Evolutionary conservation across 2,113 vertebrate genomes (phyloP).

Genomic region (Tragelaphus strepsiceros): DNA sequence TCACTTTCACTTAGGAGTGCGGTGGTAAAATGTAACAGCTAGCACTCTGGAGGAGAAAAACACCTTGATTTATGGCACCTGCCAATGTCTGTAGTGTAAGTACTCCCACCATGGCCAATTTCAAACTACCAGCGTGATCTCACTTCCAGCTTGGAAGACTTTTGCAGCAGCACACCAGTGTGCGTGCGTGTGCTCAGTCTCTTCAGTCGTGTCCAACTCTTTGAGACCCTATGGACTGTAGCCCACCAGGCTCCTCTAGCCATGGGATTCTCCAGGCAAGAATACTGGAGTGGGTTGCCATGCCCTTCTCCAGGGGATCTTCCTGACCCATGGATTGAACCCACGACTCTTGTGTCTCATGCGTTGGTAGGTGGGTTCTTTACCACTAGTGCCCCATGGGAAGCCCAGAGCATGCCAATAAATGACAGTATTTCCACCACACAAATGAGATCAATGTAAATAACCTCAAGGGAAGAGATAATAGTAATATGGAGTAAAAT

Average conservation of each 20-base stretch:
- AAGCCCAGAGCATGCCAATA: background rate
- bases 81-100: background rate
- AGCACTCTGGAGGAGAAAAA: background rate
- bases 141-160: background rate
- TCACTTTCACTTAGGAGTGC: background rate
- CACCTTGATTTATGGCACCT: background rate
- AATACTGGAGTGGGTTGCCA: background rate
- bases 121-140: background rate
- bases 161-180: background rate
- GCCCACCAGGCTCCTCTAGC: background rate
- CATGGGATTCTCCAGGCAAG: background rate
- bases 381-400: background rate
- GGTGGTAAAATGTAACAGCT: background rate
- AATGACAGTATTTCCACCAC: background rate
- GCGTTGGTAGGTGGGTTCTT: background rate
- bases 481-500: background rate
- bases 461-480: background rate
- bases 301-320: background rate
- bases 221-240: background rate
- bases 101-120: background rate
- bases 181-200: background rate
- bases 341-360: background rate
- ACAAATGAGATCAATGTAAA: background rate
- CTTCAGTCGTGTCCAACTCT: background rate
- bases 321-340: background rate